A percentile compares a stretch with the other conserved stretches of the same genome.
phyloP scores from a whole-genome alignment of 2,888 invertebrate genomes.

The Tetramorium bicarinatum region DNA sequence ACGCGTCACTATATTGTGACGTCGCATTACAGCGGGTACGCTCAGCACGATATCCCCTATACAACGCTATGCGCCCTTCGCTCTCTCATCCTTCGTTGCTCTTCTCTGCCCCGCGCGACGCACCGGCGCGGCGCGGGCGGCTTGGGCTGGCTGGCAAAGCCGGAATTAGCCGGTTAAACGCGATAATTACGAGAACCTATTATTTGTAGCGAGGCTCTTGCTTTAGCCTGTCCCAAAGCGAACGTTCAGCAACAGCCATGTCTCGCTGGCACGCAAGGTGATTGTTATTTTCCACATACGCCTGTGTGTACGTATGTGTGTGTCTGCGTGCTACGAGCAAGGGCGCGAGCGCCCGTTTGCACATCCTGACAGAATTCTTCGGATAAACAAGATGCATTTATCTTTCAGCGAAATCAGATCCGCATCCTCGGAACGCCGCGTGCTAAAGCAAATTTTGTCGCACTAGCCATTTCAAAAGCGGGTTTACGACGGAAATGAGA shows the following conservation, averaged over 20 bases:
- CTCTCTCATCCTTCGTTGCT: not conserved
- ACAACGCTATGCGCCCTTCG: not conserved
- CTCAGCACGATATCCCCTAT: conserved; percentile 16
- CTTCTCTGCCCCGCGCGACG: not conserved
- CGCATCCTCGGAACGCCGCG: not conserved
- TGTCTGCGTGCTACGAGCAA: not conserved
- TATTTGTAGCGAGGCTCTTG: conserved; percentile 64
- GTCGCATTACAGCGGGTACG: conserved; percentile 8
- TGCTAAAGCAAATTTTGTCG: conserved; percentile 11
- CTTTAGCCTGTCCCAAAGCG: conserved; percentile 46
- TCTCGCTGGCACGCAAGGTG: conserved; percentile 45
- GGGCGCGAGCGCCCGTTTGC: not conserved
- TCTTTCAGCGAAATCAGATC: conserved; percentile 26
- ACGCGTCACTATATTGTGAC: conserved; percentile 23
- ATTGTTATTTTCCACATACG: conserved; percentile 40
- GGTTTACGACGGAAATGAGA: conserved; percentile 11
- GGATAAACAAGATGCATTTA: conserved; percentile 49
- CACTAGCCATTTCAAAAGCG: conserved; percentile 23
- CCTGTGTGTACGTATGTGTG: not conserved
- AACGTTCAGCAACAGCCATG: conserved; percentile 35
- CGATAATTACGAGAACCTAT: conserved; percentile 72
- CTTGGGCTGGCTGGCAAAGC: conserved; percentile 45
- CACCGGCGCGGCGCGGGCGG: no score
- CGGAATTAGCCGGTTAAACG: conserved; percentile 69
- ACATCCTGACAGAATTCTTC: conserved; percentile 28